phyloP scores from a whole-genome alignment of 2,888 invertebrate species.

The Acronicta alni region DNA sequence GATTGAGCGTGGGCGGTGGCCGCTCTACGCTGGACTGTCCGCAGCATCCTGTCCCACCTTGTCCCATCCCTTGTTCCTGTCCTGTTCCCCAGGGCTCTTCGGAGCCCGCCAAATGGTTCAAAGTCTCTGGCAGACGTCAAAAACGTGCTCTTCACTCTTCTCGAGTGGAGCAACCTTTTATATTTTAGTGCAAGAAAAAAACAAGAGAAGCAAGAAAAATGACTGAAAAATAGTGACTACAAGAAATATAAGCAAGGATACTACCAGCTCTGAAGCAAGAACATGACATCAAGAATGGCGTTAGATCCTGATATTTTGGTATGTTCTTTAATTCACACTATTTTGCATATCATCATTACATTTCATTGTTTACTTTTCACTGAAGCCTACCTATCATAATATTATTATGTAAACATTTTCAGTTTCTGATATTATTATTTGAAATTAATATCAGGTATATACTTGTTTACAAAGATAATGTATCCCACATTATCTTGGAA shows the following conservation, averaged over 20 bases:
- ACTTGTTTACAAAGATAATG: too few species aligned
- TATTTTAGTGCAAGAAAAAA: slow-evolving; percentile 40
- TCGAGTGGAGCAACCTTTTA: slow-evolving; percentile 58
- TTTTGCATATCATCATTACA: not conserved
- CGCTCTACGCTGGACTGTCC: slow-evolving; percentile 72
- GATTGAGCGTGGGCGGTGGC: slow-evolving; percentile 73
- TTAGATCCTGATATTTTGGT: not conserved
- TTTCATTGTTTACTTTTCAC: too few species aligned
- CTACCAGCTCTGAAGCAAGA: not conserved
- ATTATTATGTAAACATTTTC: too few species aligned
- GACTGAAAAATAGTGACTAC: not conserved
- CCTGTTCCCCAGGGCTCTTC: slow-evolving; percentile 75
- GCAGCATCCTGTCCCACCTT: slow-evolving; percentile 76
- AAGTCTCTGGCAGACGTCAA: slow-evolving; percentile 62
- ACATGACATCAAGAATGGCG: not conserved
- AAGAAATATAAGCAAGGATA: not conserved
- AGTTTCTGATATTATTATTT: too few species aligned
- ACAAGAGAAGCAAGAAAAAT: not conserved
- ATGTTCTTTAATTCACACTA: not conserved
- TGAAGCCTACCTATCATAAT: too few species aligned
- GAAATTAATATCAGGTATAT: too few species aligned
- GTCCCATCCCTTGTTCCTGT: slow-evolving; percentile 68
- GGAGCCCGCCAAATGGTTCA: slow-evolving; percentile 79
- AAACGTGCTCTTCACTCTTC: slow-evolving; percentile 62
- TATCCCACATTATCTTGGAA: too few species aligned